phyloP scores from a whole-genome alignment of 2,797 vertebrate genomes.

The Scarus forsteni region DNA sequence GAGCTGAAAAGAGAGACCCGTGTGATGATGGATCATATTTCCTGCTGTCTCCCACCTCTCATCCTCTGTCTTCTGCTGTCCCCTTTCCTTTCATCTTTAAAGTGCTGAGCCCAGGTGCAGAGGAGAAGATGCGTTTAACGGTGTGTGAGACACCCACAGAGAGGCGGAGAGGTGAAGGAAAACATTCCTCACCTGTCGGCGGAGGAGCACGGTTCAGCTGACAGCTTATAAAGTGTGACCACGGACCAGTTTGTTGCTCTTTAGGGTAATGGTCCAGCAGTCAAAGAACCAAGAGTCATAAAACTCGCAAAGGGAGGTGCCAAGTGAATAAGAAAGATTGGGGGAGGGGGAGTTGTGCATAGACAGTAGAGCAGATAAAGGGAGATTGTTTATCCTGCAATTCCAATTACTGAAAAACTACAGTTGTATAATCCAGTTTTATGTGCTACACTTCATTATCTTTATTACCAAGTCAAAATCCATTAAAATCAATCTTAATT shows the following conservation, averaged over 20 bases:
- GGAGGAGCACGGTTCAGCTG: slow-evolving; percentile 65
- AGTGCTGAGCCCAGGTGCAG: slow-evolving; percentile 64
- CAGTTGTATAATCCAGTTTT: slow-evolving; percentile 52
- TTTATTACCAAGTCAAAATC: slow-evolving; percentile 50
- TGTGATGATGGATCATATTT: slow-evolving; percentile 70
- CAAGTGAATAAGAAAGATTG: slow-evolving; percentile 40
- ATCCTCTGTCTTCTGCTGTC: slow-evolving; percentile 58
- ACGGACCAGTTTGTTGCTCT: slow-evolving; percentile 73
- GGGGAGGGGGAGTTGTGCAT: slow-evolving; percentile 21
- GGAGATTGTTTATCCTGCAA: slow-evolving; percentile 57
- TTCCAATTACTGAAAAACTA: slow-evolving; percentile 69
- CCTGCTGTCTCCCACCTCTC: slow-evolving; percentile 52
- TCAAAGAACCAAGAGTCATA: slow-evolving; percentile 64
- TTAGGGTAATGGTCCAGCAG: slow-evolving; percentile 69
- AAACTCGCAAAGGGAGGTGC: slow-evolving; percentile 53
- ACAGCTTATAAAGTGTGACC: slow-evolving; percentile 77
- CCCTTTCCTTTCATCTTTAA: slow-evolving; percentile 68
- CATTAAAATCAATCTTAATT: slow-evolving; percentile 44
- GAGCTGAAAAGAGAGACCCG: slow-evolving; percentile 33
- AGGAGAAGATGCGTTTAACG: slow-evolving; percentile 49
- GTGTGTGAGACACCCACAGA: slow-evolving; percentile 45
- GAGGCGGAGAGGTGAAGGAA: slow-evolving; percentile 65
- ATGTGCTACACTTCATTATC: slow-evolving; percentile 65
- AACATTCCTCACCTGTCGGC: slow-evolving; percentile 77
- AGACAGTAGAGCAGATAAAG: slow-evolving; percentile 58